Conservation (phyloP, 2,797 vertebrate species). For the Alexandromys oeconomus region DNA sequence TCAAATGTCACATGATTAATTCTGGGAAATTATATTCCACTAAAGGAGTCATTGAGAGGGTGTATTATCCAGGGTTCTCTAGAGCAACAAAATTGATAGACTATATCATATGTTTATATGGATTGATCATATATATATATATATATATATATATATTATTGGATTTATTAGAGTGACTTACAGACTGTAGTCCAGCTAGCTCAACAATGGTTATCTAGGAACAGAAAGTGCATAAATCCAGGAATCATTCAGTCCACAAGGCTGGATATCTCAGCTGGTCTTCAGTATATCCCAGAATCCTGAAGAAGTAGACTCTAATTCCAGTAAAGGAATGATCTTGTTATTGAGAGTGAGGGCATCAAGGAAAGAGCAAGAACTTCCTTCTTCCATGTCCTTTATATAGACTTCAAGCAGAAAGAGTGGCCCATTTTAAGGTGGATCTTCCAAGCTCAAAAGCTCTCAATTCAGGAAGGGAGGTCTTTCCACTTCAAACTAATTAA, state of each 20-base stretch:
- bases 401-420: not conserved
- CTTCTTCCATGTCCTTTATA: not conserved
- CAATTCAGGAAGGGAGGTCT: not conserved
- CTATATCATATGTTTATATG: not conserved
- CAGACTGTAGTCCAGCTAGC: not conserved
- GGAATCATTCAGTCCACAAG: not conserved
- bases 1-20: not conserved
- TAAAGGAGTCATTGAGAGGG: not conserved
- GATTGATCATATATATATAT: not conserved
- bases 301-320: not conserved
- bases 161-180: not conserved
- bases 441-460: not conserved
- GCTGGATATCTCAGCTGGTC: not conserved
- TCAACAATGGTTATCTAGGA: not conserved
- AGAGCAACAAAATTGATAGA: not conserved
- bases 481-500: not conserved
- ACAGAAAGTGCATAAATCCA: not conserved
- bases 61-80: not conserved
- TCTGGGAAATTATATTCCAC: not conserved
- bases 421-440: not conserved
- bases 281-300: not conserved
- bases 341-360: not conserved
- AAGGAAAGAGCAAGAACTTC: not conserved
- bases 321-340: not conserved
- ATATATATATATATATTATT: no score